Evolutionary conservation across 2,113 vertebrate genomes (phyloP), one percentile per base, ranked within the genome.

Genomic region (Nymphicus hollandicus): DNA sequence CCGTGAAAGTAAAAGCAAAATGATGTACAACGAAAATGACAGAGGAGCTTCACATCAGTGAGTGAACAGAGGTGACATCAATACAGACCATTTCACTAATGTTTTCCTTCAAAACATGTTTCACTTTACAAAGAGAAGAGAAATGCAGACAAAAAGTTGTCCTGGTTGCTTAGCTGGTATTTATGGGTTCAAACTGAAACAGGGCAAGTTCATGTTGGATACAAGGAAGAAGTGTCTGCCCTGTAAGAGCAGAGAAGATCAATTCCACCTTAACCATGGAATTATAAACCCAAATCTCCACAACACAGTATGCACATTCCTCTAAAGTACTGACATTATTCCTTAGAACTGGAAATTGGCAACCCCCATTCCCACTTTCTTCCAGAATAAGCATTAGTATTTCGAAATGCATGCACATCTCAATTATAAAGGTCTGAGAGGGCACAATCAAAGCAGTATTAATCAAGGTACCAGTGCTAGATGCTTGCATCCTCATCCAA

Each of bases 251-350:
- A 47, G 20, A 78, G 6, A 18, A 61, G 25, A 81, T 27, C 44
- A 65, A 65, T 28, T 72, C 63, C 23, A 52, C 61, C 13, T 52
- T 79, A 61, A 29, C 39, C 22, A 37, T 3, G 28, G 56, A 89
- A 79, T 50, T 77, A 58, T 2, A 76, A 76, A 89, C 37, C 13
- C 56, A 14, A 24, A 29, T 20, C 46, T 61, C 77, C 33, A 43
- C 58, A 78, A 25, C 33, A 31, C 11, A 65, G 29, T 22, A 49
- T 28, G 24, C 8, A 8, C 1, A 31, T 9, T 87, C 33, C 17
- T 78, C 31, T 2, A 1, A 74, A 89, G 29, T 7, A 89, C 24
- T 0, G 0, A 47, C 2, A 4, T 14, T 25, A 58, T 11, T 60
- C 29, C 63, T 84, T 28, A 55, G 76, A 84, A 60, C 49, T 29